These are phyloP conservation scores for Anas flavirostris DNA, from an alignment of 2,797 vertebrate genomes.

Conservation along the genomic window DNA sequence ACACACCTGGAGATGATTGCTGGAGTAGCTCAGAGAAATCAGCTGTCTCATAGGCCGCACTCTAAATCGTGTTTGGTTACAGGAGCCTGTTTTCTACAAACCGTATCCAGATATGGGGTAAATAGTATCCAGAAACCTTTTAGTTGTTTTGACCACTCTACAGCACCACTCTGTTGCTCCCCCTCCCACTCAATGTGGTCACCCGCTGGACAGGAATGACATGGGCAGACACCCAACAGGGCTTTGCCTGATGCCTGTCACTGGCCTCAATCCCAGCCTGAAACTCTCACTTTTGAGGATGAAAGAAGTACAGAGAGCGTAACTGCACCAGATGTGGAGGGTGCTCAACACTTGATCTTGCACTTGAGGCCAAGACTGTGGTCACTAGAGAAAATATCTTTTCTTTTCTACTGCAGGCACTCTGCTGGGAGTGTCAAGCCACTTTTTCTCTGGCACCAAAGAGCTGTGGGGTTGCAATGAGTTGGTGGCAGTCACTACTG, in stretches of 20 bases:
- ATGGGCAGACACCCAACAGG: neutral
- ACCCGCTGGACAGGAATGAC: neutral
- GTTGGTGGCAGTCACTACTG: neutral
- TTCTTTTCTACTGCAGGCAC: neutral
- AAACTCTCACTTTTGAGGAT: neutral
- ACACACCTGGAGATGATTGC: neutral
- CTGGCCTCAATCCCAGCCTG: neutral
- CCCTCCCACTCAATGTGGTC: neutral
- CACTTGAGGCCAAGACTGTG: neutral
- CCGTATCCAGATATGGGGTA: neutral
- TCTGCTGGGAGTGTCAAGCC: neutral
- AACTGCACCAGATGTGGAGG: neutral
- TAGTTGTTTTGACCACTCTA: neutral
- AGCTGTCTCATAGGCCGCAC: neutral
- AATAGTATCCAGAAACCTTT: neutral
- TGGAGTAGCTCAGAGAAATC: constrained; percentile 17
- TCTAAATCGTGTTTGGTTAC: neutral
- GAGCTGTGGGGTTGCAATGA: neutral
- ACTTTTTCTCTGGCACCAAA: neutral
- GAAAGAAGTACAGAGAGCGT: neutral
- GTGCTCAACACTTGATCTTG: neutral
- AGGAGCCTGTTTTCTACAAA: neutral
- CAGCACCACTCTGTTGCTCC: rapidly evolving
- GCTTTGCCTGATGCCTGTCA: neutral
- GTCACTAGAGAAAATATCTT: neutral